Conservation (phyloP, 53 echinoderm and acorn worm species). For the Patiria pectinifera region DNA sequence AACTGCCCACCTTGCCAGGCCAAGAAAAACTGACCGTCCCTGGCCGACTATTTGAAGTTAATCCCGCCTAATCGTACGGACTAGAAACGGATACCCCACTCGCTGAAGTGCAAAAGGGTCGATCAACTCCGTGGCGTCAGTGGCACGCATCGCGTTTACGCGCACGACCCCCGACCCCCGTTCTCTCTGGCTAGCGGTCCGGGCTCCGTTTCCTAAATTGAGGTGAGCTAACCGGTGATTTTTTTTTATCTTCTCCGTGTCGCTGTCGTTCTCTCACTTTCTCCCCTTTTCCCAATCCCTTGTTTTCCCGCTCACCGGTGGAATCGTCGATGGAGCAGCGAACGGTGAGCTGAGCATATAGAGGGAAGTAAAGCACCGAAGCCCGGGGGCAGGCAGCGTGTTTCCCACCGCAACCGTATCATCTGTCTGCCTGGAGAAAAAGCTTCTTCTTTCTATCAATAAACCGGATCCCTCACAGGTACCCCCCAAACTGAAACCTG, state of each 20-base stretch:
- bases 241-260: neutral
- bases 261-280: neutral
- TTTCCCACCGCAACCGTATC: conserved; percentile 61
- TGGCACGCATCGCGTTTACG: neutral
- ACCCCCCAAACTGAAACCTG: conserved; percentile 28
- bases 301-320: conserved; percentile 10
- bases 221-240: conserved; percentile 29
- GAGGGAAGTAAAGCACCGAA: conserved; percentile 15
- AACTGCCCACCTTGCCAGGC: neutral
- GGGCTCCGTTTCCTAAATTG: neutral
- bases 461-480: conserved; percentile 27
- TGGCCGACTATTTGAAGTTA: conserved; percentile 27
- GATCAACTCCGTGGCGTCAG: conserved; percentile 39
- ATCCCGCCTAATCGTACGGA: conserved; percentile 44
- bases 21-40: neutral
- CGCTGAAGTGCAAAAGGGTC: conserved; percentile 55
- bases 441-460: conserved; percentile 51
- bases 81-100: conserved; percentile 15
- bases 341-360: neutral
- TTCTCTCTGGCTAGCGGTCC: neutral
- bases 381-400: conserved; percentile 23
- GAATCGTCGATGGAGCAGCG: conserved; percentile 19
- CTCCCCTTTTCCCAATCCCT: neutral
- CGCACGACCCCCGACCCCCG: neutral
- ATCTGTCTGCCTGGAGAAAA: conserved; percentile 65